phyloP scores from a whole-genome alignment of 2,113 vertebrate species.

The Chloroceryle aenea region DNA sequence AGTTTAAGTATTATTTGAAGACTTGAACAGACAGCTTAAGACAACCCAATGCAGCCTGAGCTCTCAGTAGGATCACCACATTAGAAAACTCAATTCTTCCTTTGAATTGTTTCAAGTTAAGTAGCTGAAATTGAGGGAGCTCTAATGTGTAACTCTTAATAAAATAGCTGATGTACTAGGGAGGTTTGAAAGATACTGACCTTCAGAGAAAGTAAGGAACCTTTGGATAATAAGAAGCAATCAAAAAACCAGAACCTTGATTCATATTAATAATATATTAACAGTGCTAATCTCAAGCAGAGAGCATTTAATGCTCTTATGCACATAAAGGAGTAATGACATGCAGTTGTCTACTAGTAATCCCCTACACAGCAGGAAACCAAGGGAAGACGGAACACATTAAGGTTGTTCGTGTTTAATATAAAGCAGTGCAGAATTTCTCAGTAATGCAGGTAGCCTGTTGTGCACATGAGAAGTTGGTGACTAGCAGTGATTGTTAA shows the following conservation, averaged over 20 bases:
- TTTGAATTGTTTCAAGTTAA: neutral
- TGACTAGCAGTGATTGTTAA: neutral
- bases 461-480: fast-evolving
- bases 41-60: neutral
- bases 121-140: neutral
- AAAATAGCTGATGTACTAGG: neutral
- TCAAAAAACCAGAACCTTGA: neutral
- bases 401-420: neutral
- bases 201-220: neutral
- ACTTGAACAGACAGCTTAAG: neutral
- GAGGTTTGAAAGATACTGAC: neutral
- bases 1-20: neutral
- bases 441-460: neutral
- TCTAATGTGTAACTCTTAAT: neutral
- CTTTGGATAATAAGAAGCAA: neutral
- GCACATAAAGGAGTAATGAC: neutral
- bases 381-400: neutral
- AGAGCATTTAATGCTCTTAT: neutral
- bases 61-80: neutral
- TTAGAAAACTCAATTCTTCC: neutral
- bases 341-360: neutral
- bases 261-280: neutral
- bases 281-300: neutral
- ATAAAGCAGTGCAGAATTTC: neutral
- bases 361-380: neutral